A percentile compares a stretch with the other conserved stretches of the same genome.
phyloP scores from a whole-genome alignment of 2,797 vertebrate genomes.

The Cynopterus sphinx region DNA sequence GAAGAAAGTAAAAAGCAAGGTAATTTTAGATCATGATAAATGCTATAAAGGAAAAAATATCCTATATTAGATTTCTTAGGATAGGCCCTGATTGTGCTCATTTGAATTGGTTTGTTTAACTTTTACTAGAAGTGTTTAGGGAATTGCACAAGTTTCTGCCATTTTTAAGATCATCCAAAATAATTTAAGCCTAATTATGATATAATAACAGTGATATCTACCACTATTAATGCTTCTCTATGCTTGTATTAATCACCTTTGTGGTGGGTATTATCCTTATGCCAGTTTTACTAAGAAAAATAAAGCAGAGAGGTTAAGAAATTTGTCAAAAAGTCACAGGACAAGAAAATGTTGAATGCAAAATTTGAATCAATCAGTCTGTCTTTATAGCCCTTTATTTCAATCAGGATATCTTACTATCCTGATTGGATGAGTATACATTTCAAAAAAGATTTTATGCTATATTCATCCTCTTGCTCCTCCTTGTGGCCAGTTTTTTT shows the following conservation, averaged over 20 bases:
- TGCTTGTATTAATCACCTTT: neutral
- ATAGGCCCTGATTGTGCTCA: neutral
- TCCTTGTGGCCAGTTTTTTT: conserved; percentile 46
- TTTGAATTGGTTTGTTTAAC: neutral
- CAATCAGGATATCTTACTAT: neutral
- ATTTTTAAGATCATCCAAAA: neutral
- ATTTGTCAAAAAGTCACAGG: neutral
- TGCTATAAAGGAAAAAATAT: neutral
- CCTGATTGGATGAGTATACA: neutral
- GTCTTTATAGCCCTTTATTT: neutral
- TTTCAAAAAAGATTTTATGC: neutral
- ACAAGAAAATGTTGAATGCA: neutral
- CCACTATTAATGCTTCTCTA: neutral
- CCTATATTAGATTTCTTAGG: neutral
- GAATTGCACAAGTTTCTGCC: neutral
- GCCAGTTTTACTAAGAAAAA: neutral
- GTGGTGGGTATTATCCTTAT: neutral
- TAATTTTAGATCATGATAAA: neutral
- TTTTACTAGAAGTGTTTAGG: neutral
- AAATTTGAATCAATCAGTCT: neutral
- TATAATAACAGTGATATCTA: neutral
- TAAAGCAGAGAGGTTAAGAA: neutral
- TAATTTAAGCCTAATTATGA: neutral
- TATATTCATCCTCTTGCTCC: conserved; percentile 42
- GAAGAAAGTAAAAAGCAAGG: neutral